Evolutionary conservation across 2,888 invertebrate genomes (phyloP), one percentile per base, ranked within the genome.

Genomic region (Oxycera nigricornis): DNA sequence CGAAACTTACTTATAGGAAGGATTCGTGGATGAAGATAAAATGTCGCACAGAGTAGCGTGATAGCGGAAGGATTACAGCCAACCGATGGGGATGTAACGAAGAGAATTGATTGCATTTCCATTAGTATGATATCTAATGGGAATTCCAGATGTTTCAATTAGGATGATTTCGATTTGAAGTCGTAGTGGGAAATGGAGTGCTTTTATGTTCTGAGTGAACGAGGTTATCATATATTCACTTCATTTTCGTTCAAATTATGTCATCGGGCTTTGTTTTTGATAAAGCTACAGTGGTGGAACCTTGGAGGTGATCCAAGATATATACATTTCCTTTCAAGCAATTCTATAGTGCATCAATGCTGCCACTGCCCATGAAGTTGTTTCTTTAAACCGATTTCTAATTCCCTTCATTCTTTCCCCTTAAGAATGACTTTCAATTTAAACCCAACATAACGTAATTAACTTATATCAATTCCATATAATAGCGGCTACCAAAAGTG

Each of bases 41-140:
- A 70, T 68, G 50, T 68, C 55, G 24, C n/a, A 31, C 6, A 4
- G 31, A 31, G 22, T 22, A 20, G 31, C 6, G 55, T 17, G 28
- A 7, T 28, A 17, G 30, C n/a, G 2, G 22, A 52, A 52, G 70
- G 70, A 70, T 70, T 70, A 35, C 52, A 70, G n/a, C n/a, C n/a
- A n/a, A 31, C 35, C 50, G n/a, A 35, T 55, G 35, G 70, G 68
- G 52, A 17, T 14, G 35, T 14, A 41, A 65, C 24, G 41, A 20
- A 9, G 31, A 52, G 28, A 70, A 70, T 52, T 70, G 70, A 70
- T 70, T 55, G 46, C 70, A 52, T 70, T 70, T 70, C 55, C 9
- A 52, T 70, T 70, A n/a, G 50, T 20, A n/a, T 11, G n/a, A n/a
- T 28, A 20, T 28, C 68, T 26, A 28, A 28, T 68, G 68, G 68